These are phyloP conservation scores for Passerina amoena DNA, from an alignment of 2,113 vertebrate genomes.

Conservation along the genomic window DNA sequence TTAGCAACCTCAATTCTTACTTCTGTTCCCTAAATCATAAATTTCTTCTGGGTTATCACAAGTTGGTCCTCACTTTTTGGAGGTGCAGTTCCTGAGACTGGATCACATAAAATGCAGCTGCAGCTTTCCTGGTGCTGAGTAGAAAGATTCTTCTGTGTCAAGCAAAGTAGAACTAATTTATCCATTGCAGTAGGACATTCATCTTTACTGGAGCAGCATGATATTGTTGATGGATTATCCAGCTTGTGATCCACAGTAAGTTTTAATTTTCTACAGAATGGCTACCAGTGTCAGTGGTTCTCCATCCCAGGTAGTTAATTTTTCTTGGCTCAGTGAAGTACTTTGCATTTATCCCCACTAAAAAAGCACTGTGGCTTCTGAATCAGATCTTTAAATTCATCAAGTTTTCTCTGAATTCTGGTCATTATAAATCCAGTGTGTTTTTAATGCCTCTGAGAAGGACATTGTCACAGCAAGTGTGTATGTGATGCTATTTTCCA, in stretches of 20 bases:
- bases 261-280: conserved; percentile 8
- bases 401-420: neutral
- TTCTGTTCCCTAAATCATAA: neutral
- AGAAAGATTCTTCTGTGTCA: neutral
- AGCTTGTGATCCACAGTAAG: neutral
- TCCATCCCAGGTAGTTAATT: neutral
- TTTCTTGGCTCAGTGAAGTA: neutral
- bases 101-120: neutral
- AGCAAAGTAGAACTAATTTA: neutral
- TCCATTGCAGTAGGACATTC: neutral
- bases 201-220: neutral
- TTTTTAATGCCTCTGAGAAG: neutral
- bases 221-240: neutral
- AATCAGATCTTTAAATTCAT: neutral
- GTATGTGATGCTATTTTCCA: neutral
- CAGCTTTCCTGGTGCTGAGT: neutral
- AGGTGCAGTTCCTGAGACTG: neutral
- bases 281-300: neutral
- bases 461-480: neutral
- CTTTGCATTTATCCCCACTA: neutral
- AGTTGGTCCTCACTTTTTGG: neutral
- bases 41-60: neutral
- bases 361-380: neutral
- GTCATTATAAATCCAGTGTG: neutral
- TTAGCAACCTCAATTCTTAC: neutral